phyloP scores from a whole-genome alignment of 2,113 vertebrate genomes.

The Brachypodius melanocephalos region DNA sequence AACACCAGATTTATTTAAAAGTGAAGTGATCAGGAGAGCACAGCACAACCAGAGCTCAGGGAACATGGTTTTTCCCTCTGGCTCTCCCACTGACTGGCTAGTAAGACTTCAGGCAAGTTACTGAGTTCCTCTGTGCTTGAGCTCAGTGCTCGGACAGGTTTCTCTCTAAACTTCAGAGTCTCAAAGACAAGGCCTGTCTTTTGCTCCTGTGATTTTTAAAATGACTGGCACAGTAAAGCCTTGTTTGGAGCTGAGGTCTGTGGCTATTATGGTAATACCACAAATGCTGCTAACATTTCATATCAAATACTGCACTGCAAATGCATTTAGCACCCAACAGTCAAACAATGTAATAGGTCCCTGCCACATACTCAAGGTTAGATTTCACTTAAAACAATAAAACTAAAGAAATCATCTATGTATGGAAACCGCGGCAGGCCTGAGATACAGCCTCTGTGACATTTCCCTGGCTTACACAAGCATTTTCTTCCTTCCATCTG shows the following conservation, averaged over 20 bases:
- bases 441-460: background rate
- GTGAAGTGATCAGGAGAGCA: background rate
- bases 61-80: background rate
- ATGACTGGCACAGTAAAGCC: background rate
- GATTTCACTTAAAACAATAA: background rate
- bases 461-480: background rate
- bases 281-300: background rate
- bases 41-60: background rate
- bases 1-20: conserved; percentile 37
- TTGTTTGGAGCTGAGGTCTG: background rate
- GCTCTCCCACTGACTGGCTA: background rate
- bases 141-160: background rate
- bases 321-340: background rate
- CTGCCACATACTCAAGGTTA: background rate
- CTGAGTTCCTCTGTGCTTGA: background rate
- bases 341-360: background rate
- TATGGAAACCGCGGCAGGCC: background rate
- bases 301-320: background rate
- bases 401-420: background rate
- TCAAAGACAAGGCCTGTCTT: background rate
- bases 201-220: background rate
- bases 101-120: background rate
- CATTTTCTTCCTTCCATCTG: background rate
- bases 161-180: background rate
- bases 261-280: background rate